phyloP scores from a whole-genome alignment of 2,797 vertebrate species.

The Chelidonichthys spinosus region DNA sequence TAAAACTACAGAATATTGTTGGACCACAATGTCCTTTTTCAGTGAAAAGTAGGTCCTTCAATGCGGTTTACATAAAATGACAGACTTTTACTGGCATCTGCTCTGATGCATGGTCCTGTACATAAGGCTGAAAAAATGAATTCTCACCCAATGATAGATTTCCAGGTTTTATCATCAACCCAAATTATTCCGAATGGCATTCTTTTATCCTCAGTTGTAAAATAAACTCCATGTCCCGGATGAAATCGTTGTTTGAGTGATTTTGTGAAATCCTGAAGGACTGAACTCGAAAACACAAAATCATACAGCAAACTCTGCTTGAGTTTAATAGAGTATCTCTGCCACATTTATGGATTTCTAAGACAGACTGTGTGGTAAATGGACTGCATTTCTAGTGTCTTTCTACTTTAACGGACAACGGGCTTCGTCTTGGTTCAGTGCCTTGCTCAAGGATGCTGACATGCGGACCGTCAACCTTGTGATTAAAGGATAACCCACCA shows the following conservation, averaged over 20 bases:
- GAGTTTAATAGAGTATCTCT: neutral
- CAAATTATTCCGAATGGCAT: constrained; percentile 94
- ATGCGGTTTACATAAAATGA: constrained; percentile 94
- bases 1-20: constrained; percentile 93
- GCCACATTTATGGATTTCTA: neutral
- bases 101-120: constrained; percentile 91
- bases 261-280: constrained; percentile 31
- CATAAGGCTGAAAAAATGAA: constrained; percentile 88
- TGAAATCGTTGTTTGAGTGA: constrained; percentile 81
- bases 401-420: neutral
- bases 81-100: constrained; percentile 91
- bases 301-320: neutral
- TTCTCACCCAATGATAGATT: constrained; percentile 93
- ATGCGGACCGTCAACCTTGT: neutral
- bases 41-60: constrained; percentile 94
- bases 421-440: neutral
- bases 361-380: neutral
- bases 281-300: constrained; percentile 1
- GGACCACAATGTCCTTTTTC: constrained; percentile 88
- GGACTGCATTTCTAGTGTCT: neutral
- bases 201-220: constrained; percentile 96
- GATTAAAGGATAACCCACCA: neutral
- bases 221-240: constrained; percentile 98
- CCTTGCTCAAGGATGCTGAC: neutral
- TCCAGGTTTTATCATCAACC: constrained; percentile 95